Conservation (phyloP, 2,888 invertebrate genomes). For the Aquatica leii region DNA sequence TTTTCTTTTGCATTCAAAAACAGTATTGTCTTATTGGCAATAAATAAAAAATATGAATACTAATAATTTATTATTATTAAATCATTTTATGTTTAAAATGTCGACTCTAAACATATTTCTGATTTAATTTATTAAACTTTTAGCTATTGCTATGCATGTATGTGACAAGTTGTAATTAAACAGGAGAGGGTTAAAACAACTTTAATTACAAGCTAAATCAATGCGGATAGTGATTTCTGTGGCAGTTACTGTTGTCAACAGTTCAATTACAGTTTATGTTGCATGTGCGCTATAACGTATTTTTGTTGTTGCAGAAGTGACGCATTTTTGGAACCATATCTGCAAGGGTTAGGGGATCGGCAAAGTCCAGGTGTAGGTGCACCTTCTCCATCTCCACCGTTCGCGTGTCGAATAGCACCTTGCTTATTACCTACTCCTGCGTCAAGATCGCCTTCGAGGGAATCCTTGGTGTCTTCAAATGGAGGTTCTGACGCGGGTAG, state of each 20-base stretch:
- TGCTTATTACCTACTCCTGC: conserved; percentile 53
- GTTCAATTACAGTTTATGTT: neutral
- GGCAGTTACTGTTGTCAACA: conserved; percentile 13
- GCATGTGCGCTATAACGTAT: neutral
- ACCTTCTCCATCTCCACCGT: conserved; percentile 62
- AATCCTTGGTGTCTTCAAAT: conserved; percentile 71
- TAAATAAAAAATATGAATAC: too few relatives aligned
- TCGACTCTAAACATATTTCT: too few relatives aligned
- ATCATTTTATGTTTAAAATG: too few relatives aligned
- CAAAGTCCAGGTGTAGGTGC: conserved; percentile 56
- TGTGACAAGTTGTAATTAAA: conserved; percentile 21
- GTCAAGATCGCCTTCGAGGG: conserved; percentile 63
- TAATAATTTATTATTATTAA: too few relatives aligned
- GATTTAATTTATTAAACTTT: too few relatives aligned
- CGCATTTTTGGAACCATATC: conserved; percentile 78
- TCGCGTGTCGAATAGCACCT: conserved; percentile 47
- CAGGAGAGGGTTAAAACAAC: conserved; percentile 14
- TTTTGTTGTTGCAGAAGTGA: conserved; percentile 68
- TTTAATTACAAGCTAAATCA: conserved; percentile 14
- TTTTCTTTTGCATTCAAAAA: too few relatives aligned
- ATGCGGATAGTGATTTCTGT: conserved; percentile 7
- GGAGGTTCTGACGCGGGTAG: conserved; percentile 67
- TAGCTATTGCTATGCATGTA: conserved; percentile 1
- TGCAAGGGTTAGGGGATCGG: conserved; percentile 67
- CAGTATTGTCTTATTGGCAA: too few relatives aligned